Percentiles rank a stretch among this genome's conserved stretches.
phyloP scores from a whole-genome alignment of 1,140 invertebrate genomes.

The Lordiphosa mommai region DNA sequence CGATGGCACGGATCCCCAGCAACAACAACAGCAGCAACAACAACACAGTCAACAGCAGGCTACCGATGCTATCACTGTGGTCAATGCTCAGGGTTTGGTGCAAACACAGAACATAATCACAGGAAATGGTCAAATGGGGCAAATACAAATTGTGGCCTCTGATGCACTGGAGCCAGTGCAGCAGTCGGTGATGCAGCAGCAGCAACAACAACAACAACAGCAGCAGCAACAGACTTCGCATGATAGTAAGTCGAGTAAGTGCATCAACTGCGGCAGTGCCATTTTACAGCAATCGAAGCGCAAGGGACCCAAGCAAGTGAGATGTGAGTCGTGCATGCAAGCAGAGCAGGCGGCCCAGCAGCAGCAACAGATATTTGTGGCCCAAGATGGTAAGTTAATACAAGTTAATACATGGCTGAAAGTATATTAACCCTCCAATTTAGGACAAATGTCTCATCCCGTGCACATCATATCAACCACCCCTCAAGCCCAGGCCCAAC shows the following conservation, averaged over 20 bases:
- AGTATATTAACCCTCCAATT: neutral
- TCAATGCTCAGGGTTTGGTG: constrained; percentile 79
- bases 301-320: constrained; percentile 82
- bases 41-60: constrained; percentile 55
- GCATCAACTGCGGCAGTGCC: constrained; percentile 82
- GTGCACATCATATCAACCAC: constrained; percentile 73
- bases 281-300: constrained; percentile 81
- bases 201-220: constrained; percentile 73
- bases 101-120: constrained; percentile 80
- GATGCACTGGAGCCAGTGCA: constrained; percentile 80
- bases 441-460: constrained; percentile 67
- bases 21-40: constrained; percentile 62
- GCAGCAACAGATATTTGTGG: constrained; percentile 82
- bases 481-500: constrained; percentile 65
- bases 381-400: constrained; percentile 82
- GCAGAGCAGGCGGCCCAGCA: constrained; percentile 80
- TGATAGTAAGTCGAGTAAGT: constrained; percentile 67
- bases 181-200: constrained; percentile 65
- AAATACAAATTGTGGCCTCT: constrained; percentile 83
- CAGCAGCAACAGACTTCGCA: constrained; percentile 65
- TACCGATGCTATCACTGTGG: constrained; percentile 57
- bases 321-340: constrained; percentile 83
- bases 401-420: constrained; percentile 6
- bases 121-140: constrained; percentile 79
- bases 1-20: constrained; percentile 72